Evolutionary conservation across 2,888 invertebrate species (phyloP).

Genomic region (Drosophila nr. perissopoda): DNA sequence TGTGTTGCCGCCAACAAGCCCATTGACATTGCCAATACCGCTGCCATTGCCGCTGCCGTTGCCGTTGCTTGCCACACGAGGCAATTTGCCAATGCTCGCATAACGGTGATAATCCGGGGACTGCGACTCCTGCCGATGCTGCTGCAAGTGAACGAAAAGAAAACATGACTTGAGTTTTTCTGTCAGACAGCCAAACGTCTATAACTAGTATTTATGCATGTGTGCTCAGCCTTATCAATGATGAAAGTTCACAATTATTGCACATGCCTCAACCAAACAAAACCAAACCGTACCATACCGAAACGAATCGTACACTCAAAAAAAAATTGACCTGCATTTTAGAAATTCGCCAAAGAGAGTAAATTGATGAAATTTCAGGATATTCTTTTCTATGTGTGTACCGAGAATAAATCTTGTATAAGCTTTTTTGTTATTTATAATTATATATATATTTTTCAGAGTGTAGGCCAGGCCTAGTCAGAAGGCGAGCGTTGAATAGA

Average conservation of each 20-base stretch:
- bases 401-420: background rate
- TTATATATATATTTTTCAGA: background rate
- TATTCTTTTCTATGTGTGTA: background rate
- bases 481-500: constrained; percentile 44
- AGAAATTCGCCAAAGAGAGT: background rate
- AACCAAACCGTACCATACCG: constrained; percentile 5
- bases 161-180: constrained; percentile 27
- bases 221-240: constrained; percentile 70
- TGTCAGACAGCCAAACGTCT: constrained; percentile 18
- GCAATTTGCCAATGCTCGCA: constrained; percentile 82
- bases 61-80: constrained; percentile 71
- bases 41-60: constrained; percentile 45
- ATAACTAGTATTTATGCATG: constrained; percentile 29
- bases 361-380: background rate
- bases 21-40: constrained; percentile 55
- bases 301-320: background rate
- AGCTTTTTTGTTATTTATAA: background rate
- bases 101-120: constrained; percentile 84
- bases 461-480: constrained; percentile 28
- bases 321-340: background rate
- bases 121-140: constrained; percentile 84
- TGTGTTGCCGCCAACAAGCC: constrained; percentile 56
- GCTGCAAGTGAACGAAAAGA: constrained; percentile 63
- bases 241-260: constrained; percentile 74
- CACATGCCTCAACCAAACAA: constrained; percentile 41